Evolutionary conservation across 2,113 vertebrate species (phyloP).

Genomic region (Campylomormyrus tamandua): DNA sequence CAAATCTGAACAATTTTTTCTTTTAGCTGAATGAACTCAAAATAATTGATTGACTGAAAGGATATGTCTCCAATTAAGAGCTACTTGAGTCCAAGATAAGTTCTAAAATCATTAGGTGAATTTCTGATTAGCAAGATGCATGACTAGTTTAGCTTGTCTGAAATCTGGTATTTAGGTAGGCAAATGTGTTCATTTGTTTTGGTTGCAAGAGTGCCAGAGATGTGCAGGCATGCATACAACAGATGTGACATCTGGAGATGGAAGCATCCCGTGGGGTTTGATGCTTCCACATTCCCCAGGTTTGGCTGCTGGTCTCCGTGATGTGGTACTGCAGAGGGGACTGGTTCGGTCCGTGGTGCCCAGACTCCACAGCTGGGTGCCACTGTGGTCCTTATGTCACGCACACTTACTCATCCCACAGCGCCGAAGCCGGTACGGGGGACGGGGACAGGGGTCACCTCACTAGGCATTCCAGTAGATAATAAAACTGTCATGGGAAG

Average conservation of each 20-base stretch:
- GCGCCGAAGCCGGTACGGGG: constrained; percentile 43
- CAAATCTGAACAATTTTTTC: neutral
- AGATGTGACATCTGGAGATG: neutral
- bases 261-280: neutral
- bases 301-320: neutral
- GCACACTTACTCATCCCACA: constrained; percentile 61
- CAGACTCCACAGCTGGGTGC: neutral
- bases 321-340: neutral
- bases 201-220: neutral
- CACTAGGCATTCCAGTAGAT: constrained; percentile 53
- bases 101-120: neutral
- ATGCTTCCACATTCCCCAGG: neutral
- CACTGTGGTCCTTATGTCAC: constrained; percentile 38
- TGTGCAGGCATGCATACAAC: neutral
- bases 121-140: neutral
- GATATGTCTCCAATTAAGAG: neutral
- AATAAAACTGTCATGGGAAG: constrained; percentile 51
- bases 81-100: neutral
- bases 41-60: neutral
- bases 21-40: neutral
- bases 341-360: neutral
- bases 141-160: neutral
- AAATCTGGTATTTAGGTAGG: neutral
- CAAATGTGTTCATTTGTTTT: neutral
- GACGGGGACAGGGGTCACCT: constrained; percentile 40